Percentiles rank a stretch among this genome's conserved stretches.
Evolutionary conservation across 2,888 invertebrate genomes (phyloP).

Genomic region (Scaptomyza cyrtandrae): DNA sequence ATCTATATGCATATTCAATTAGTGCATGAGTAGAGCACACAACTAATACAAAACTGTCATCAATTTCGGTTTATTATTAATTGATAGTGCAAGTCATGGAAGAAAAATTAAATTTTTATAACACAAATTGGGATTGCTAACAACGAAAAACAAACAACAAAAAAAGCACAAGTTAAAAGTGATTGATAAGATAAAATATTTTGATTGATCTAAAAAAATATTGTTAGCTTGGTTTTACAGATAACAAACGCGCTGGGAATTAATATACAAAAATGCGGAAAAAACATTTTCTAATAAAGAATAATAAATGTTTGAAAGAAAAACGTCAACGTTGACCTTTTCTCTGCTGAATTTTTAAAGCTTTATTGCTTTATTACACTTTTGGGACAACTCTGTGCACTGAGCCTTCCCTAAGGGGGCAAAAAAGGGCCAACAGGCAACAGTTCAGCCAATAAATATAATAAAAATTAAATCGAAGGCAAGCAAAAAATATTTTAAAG

Average conservation of each 20-base stretch:
- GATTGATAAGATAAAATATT: constrained; percentile 20
- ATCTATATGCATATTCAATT: constrained; percentile 2
- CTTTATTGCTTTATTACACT: background rate
- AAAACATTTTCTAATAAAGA: background rate
- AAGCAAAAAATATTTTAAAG: background rate
- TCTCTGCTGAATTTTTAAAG: background rate
- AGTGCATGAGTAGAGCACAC: background rate
- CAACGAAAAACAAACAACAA: too few species aligned
- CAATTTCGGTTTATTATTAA: constrained; percentile 14
- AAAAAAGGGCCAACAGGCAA: too few species aligned
- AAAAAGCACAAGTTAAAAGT: too few species aligned
- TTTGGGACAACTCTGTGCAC: background rate
- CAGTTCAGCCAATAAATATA: background rate
- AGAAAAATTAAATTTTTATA: constrained; percentile 13
- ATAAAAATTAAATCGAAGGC: too few species aligned
- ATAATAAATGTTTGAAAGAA: background rate
- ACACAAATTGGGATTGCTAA: background rate
- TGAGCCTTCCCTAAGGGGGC: background rate
- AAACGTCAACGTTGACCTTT: background rate
- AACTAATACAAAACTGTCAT: background rate
- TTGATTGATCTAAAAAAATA: constrained; percentile 17
- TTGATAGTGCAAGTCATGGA: background rate
- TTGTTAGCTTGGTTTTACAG: background rate
- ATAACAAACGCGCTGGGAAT: background rate
- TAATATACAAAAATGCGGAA: background rate